A percentile compares a stretch with the other conserved stretches of the same genome.
Evolutionary conservation across 2,888 invertebrate genomes (phyloP).

Genomic region (Drosophila nr. fundita): DNA sequence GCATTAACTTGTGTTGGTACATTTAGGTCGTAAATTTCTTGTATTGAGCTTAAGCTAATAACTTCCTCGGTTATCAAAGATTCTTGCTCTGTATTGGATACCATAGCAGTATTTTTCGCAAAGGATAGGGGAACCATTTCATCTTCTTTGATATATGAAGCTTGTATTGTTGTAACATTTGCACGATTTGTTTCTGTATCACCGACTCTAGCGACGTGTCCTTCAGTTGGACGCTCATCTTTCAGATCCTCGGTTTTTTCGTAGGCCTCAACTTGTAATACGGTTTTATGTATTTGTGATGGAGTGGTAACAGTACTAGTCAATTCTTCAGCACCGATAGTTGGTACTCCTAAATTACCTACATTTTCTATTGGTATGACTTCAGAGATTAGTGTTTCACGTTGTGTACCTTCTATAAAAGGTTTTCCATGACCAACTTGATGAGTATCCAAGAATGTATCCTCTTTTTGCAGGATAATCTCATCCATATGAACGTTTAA

Average conservation of each 20-base stretch:
- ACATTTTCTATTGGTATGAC: slow-evolving; percentile 65
- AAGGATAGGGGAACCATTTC: slow-evolving; percentile 29
- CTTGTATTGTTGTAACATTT: slow-evolving; percentile 52
- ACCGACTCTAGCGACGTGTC: slow-evolving; percentile 29
- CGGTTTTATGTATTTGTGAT: slow-evolving; percentile 60
- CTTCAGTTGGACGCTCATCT: background rate
- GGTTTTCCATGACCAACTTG: slow-evolving; percentile 57
- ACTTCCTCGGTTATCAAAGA: slow-evolving; percentile 74
- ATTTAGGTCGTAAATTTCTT: slow-evolving; percentile 71
- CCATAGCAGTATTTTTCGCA: slow-evolving; percentile 42
- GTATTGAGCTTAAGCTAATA: slow-evolving; percentile 65
- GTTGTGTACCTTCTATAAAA: slow-evolving; percentile 69
- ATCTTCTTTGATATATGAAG: slow-evolving; percentile 66
- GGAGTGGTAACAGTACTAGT: slow-evolving; percentile 27
- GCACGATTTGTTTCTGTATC: slow-evolving; percentile 37
- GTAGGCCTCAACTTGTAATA: slow-evolving; percentile 60
- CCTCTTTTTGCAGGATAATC: slow-evolving; percentile 67
- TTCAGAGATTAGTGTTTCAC: slow-evolving; percentile 69
- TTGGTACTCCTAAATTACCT: slow-evolving; percentile 28
- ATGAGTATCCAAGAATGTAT: slow-evolving; percentile 15
- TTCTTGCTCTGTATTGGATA: slow-evolving; percentile 56
- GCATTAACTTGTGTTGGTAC: slow-evolving; percentile 55
- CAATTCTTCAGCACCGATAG: slow-evolving; percentile 2
- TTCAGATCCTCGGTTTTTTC: slow-evolving; percentile 52
- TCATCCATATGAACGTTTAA: slow-evolving; percentile 54